Conservation (phyloP, 2,113 vertebrate genomes). For the Coryphaenoides rupestris region DNA sequence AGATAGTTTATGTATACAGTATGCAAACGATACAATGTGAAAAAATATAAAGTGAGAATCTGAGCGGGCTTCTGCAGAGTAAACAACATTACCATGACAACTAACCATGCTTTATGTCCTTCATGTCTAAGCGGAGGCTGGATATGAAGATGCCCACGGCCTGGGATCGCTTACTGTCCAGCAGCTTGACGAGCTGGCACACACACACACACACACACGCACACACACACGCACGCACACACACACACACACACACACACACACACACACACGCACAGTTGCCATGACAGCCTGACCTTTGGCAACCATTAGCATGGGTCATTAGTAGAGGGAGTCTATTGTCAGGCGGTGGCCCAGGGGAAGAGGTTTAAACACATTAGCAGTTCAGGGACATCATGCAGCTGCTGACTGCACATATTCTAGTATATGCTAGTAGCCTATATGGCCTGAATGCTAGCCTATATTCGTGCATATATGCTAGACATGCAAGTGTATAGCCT, state of each 20-base stretch:
- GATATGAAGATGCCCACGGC: slow-evolving; percentile 97
- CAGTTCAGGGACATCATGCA: no score
- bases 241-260: slow-evolving; percentile 16
- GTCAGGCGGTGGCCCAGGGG: slow-evolving; percentile 7
- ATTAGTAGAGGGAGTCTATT: slow-evolving; percentile 20
- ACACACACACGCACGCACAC: slow-evolving; percentile 18
- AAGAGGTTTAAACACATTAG: slow-evolving; percentile 9
- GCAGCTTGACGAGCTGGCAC: slow-evolving; percentile 86
- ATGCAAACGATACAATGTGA: no score
- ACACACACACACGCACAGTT: slow-evolving; percentile 25
- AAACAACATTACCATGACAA: no score
- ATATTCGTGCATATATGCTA: no score
- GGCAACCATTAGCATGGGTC: slow-evolving; percentile 33
- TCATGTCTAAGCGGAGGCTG: slow-evolving; percentile 97
- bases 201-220: slow-evolving; percentile 3
- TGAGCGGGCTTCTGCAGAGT: no score
- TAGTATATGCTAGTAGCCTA: no score
- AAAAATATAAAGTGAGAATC: no score
- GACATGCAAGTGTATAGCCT: no score
- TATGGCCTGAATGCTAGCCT: no score
- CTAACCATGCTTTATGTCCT: slow-evolving; percentile 93
- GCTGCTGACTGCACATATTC: no score
- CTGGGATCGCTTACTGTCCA: slow-evolving; percentile 93
- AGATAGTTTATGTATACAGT: no score
- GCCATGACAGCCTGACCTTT: slow-evolving; percentile 32